Conservation (phyloP, 2,797 vertebrate species). For the Coendou prehensilis region DNA sequence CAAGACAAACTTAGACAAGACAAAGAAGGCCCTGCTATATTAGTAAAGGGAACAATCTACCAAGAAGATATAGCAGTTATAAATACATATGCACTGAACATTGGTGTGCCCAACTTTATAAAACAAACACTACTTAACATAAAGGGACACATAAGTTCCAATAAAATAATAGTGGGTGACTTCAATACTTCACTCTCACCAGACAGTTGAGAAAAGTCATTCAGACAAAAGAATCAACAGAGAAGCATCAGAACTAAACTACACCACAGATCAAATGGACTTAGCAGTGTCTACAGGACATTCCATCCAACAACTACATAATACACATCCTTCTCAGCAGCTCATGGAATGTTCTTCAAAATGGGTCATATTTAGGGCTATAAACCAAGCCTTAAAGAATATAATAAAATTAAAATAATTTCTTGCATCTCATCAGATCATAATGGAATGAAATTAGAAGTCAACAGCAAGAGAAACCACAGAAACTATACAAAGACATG, state of each 20-base stretch:
- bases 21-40: not conserved
- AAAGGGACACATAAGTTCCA: not conserved
- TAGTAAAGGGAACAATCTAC: not conserved
- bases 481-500: not conserved
- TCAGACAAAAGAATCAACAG: not conserved
- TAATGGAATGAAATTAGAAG: not conserved
- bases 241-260: not conserved
- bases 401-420: not conserved
- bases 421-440: not conserved
- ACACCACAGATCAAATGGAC: not conserved
- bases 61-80: not conserved
- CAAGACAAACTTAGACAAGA: not conserved
- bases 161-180: not conserved
- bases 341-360: not conserved
- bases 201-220: not conserved
- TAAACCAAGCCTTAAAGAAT: not conserved
- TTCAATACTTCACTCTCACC: not conserved
- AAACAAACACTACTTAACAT: not conserved
- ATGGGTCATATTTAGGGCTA: not conserved
- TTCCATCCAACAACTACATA: not conserved
- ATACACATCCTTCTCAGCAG: not conserved
- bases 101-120: not conserved
- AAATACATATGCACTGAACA: not conserved
- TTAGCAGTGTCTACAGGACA: not conserved
- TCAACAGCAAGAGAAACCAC: not conserved